Conservation (phyloP, 1,140 invertebrate species). For the Drosophila trapezifrons region DNA sequence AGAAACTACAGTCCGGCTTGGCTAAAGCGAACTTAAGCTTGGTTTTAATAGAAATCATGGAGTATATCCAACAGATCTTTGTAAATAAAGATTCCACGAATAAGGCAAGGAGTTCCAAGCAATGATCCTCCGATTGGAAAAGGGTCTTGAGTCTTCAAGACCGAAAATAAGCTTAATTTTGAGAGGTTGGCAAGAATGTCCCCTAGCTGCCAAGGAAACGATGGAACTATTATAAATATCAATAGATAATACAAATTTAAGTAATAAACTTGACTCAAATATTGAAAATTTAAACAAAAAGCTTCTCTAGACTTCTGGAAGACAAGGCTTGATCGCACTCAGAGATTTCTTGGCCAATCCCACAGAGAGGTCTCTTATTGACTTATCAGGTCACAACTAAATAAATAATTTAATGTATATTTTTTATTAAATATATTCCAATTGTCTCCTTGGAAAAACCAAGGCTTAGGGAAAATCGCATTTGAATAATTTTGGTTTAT, state of each 20-base stretch:
- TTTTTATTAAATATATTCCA: background rate
- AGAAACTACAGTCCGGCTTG: slow-evolving; percentile 24
- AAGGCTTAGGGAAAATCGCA: background rate
- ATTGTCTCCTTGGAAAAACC: too few species aligned
- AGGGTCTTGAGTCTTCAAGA: too few species aligned
- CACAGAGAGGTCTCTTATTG: background rate
- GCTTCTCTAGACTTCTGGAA: too few species aligned
- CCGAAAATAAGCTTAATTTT: background rate
- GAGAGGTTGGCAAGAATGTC: background rate
- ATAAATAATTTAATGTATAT: background rate
- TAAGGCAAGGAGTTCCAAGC: background rate
- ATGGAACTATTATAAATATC: too few species aligned
- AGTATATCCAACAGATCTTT: too few species aligned
- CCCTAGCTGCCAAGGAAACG: too few species aligned
- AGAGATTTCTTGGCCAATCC: background rate
- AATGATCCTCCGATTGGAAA: background rate
- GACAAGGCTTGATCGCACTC: background rate
- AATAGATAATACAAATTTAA: background rate
- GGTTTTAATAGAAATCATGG: background rate
- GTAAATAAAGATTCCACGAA: too few species aligned
- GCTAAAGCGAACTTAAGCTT: background rate
- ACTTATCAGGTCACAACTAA: background rate
- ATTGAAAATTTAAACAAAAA: too few species aligned
- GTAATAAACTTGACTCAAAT: background rate
- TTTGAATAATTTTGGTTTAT: slow-evolving; percentile 8